Evolutionary conservation across 2,888 invertebrate genomes (phyloP), one percentile per base, ranked within the genome.

Genomic region (Latrodectus hesperus): DNA sequence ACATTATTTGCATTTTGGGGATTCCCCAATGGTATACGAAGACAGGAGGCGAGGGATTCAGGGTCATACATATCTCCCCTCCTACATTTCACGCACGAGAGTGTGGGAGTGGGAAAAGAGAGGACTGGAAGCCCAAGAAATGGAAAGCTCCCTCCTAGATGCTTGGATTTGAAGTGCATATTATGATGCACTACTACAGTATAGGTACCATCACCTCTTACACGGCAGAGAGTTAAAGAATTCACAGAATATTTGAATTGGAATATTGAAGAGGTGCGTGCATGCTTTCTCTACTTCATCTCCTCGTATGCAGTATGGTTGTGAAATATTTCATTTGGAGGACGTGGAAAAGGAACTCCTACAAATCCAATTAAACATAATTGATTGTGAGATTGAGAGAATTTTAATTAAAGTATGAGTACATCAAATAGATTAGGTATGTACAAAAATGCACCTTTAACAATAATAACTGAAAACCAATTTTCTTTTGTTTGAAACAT

Each of bases 1-100:
- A 72, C 73, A 73, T 81, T 74, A 81, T 81, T 81, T 81, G 81
- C 81, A 81, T 81, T 73, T 73, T 73, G 67, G 81, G 60, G 67
- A 74, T 74, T 74, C 55, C 74, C 81, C 65, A 17, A 22, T 55
- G 22, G n/a, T 52, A 67, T 67, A 16, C 65, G 22, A 52, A 65
- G 5, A 26, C n/a, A 68, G 68, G 51, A 74, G 52, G 49, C 38
- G 52, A 14, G 70, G 55, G 68, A 78, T 78, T 16, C 60, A n/a
- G 80, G 72, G 72, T 64, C 55, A 55, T 70, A 55, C 60, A 49
- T 38, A 49, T 17, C n/a, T 16, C 60, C 60, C 60, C 60, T 60
- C n/a, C 11, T 60, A 60, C 67, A 67, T 22, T 53, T 65, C n/a
- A 65, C 76, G 17, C 17, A 49, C n/a, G 12, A 76, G n/a, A 76